Conservation (phyloP, 2,113 vertebrate species). For the Xyliphius kryptos region DNA sequence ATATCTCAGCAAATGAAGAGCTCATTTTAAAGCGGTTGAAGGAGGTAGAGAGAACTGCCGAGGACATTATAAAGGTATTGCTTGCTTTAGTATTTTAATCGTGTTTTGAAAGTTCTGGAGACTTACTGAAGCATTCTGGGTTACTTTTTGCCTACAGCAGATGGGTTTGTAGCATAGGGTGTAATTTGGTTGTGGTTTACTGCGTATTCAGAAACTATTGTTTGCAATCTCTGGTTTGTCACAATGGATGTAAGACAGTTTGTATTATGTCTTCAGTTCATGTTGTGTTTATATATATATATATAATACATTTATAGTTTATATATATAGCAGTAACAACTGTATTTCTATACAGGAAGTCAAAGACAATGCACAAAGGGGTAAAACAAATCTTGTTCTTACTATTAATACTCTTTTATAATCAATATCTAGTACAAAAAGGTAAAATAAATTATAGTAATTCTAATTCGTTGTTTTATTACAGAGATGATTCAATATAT, state of each 20-base stretch:
- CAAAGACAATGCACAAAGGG: constrained; percentile 68
- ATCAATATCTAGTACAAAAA: background rate
- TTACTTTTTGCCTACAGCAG: too few species aligned
- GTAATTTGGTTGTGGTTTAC: too few species aligned
- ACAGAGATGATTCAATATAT: constrained; percentile 70
- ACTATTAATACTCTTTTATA: background rate
- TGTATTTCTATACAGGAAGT: constrained; percentile 75
- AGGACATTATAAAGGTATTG: constrained; percentile 91
- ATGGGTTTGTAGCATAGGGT: too few species aligned
- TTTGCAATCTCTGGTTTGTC: too few species aligned
- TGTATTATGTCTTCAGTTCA: constrained; percentile 29
- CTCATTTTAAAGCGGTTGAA: constrained; percentile 80
- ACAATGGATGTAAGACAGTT: too few species aligned
- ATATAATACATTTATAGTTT: too few species aligned
- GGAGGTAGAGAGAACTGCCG: constrained; percentile 81
- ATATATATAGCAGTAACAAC: too few species aligned
- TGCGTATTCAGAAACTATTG: too few species aligned
- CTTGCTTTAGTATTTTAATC: constrained; percentile 15
- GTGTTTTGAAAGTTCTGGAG: constrained; percentile 19
- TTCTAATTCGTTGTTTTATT: too few species aligned
- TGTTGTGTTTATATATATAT: constrained; percentile 45
- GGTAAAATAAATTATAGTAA: too few species aligned
- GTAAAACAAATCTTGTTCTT: constrained; percentile 58
- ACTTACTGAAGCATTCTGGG: too few species aligned
- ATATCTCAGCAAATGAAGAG: constrained; percentile 80